phyloP scores from a whole-genome alignment of 2,888 invertebrate species.

The Halictus quadricinctus region DNA sequence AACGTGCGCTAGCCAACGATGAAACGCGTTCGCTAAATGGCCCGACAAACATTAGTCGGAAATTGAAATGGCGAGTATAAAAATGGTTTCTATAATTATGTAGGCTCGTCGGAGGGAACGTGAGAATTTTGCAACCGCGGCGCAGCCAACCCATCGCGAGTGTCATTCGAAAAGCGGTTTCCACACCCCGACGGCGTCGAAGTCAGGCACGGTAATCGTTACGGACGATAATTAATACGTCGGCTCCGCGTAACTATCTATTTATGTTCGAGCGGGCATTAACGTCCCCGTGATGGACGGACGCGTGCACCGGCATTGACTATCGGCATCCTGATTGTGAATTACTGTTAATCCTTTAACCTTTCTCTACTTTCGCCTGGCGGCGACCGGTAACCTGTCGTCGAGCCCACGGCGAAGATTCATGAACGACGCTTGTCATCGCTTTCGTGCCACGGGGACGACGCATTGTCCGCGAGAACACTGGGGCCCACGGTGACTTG shows the following conservation, averaged over 20 bases:
- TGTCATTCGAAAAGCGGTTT: not conserved
- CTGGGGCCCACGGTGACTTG: slow-evolving; percentile 21
- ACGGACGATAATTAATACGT: slow-evolving; percentile 63
- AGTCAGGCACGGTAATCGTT: slow-evolving; percentile 14
- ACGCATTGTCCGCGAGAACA: slow-evolving; percentile 46
- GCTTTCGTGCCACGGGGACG: slow-evolving; percentile 30
- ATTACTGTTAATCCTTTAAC: slow-evolving; percentile 69
- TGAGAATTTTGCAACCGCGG: not conserved
- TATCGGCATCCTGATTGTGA: slow-evolving; percentile 62
- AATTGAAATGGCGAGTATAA: not conserved
- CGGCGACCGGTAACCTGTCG: slow-evolving; percentile 47
- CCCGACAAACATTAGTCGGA: not conserved
- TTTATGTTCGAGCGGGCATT: slow-evolving; percentile 60
- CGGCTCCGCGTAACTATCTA: slow-evolving; percentile 47
- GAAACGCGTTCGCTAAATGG: not conserved
- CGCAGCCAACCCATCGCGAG: not conserved
- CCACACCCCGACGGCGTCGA: not conserved
- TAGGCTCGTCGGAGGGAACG: not conserved
- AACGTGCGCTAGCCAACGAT: not conserved
- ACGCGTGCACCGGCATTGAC: slow-evolving; percentile 58
- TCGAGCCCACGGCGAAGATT: slow-evolving; percentile 44
- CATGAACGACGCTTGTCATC: slow-evolving; percentile 53
- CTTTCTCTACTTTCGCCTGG: slow-evolving; percentile 62
- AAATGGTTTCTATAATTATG: not conserved
- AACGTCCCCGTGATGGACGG: slow-evolving; percentile 61